Conservation (phyloP, 92 coral and sea anemone species). For the Plumapathes pennacea region DNA sequence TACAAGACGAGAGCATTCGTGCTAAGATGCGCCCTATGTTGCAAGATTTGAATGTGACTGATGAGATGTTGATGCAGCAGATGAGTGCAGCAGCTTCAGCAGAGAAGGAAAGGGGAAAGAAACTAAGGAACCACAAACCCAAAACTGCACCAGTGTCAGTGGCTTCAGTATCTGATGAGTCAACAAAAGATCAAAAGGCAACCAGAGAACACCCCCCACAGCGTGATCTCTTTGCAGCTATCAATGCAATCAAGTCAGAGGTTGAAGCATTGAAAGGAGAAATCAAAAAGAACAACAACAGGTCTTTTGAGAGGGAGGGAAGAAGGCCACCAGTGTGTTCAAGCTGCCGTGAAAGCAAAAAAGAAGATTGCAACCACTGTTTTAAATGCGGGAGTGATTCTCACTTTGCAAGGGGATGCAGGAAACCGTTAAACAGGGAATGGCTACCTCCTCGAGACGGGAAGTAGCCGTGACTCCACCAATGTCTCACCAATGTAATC, state of each 20-base stretch:
- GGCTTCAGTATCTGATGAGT: slow-evolving; percentile 13
- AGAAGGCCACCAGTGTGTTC: slow-evolving; percentile 15
- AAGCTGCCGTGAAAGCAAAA: slow-evolving; percentile 23
- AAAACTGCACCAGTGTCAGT: slow-evolving; percentile 22
- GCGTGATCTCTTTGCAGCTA: slow-evolving; percentile 34
- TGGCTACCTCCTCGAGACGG: slow-evolving; percentile 59
- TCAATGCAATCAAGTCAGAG: slow-evolving; percentile 31
- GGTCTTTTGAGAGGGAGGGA: slow-evolving; percentile 10
- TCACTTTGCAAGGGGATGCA: slow-evolving; percentile 40
- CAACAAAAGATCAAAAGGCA: slow-evolving; percentile 1
- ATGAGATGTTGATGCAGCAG: slow-evolving; percentile 28
- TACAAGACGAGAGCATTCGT: slow-evolving; percentile 48
- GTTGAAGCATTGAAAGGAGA: slow-evolving; percentile 34
- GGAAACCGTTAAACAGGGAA: slow-evolving; percentile 48
- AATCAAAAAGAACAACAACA: slow-evolving; percentile 11
- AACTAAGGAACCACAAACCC: slow-evolving; percentile 32
- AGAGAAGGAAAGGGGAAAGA: slow-evolving; percentile 61
- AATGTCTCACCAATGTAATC: slow-evolving; percentile 56
- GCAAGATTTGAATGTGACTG: slow-evolving; percentile 35
- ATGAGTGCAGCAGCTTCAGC: slow-evolving; percentile 55
- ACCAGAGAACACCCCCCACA: slow-evolving; percentile 6
- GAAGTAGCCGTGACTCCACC: slow-evolving; percentile 41
- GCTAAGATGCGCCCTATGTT: slow-evolving; percentile 50
- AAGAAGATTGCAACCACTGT: slow-evolving; percentile 39
- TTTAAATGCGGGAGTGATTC: slow-evolving; percentile 53